Evolutionary conservation across 2,888 invertebrate species (phyloP), one percentile per base, ranked within the genome.

Genomic region (Microctonus hyperodae): DNA sequence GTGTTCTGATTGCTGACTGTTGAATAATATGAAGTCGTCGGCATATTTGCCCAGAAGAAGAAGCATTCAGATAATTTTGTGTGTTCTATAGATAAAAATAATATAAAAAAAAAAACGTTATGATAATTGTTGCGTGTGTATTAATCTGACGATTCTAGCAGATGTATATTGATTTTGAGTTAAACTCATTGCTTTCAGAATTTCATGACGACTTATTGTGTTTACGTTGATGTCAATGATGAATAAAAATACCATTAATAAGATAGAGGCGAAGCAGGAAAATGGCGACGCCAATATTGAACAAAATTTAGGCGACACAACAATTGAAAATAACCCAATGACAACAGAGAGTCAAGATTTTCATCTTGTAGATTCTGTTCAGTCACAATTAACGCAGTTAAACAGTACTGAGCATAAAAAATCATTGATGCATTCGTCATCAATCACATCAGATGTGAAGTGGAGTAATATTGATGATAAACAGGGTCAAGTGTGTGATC

Each of bases 331-430:
- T 16, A 64, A 60, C 53, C 48, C 63, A 4, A 55, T 25, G 16
- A 22, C 73, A 4, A 69, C 69, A 7, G 79, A 79, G 51, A 79
- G 79, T 53, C 80, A 79, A 68, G 78, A 79, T 68, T 79, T 79
- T 69, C 72, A 64, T 25, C 68, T 79, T 0, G 22, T 80, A 0
- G 78, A 74, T 58, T 62, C 64, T 2, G 73, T 67, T 0, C 79
- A 74, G 13, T 62, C 69, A 0, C 64, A 67, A 6, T 44, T 16
- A 16, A 44, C 44, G 16, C 44, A 44, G 44, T 9, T 44, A 9
- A 16, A n/a, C 16, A n/a, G 1, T 16, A 7, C 16, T 16, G 44
- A 20, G 16, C 2, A 44, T 44, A n/a, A 44, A n/a, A 16, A 16
- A n/a, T 7, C 44, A 7, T 2, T 7, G 9, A 7, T 6, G 3